These are phyloP conservation scores for Loxodonta africana DNA, from an alignment of 2,113 vertebrate species.

Conservation along the genomic window DNA sequence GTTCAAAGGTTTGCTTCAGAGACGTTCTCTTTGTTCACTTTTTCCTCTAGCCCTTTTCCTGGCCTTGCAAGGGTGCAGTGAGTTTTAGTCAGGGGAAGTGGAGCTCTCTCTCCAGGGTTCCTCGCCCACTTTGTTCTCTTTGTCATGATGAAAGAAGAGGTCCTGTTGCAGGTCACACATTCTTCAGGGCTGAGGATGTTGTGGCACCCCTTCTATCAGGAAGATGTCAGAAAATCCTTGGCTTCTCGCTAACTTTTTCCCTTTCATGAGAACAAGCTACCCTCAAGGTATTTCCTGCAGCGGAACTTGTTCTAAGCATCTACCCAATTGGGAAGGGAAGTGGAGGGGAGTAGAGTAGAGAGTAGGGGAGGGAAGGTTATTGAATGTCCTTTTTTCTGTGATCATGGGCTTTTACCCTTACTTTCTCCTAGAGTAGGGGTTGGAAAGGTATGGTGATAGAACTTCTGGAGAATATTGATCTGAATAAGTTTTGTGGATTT, in stretches of 20 bases:
- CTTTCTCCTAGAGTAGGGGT: not conserved
- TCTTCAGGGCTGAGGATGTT: not conserved
- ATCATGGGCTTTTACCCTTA: not conserved
- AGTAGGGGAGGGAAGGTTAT: not conserved
- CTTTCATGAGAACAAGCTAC: not conserved
- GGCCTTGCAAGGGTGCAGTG: not conserved
- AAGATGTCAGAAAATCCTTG: not conserved
- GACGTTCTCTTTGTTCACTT: not conserved
- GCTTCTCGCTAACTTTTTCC: not conserved
- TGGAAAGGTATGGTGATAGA: too few species aligned
- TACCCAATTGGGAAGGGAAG: not conserved
- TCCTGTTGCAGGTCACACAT: not conserved
- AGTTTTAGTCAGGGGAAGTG: not conserved
- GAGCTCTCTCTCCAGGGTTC: not conserved
- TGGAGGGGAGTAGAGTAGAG: not conserved
- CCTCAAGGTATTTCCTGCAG: not conserved
- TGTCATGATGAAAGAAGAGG: not conserved
- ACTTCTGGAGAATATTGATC: not conserved
- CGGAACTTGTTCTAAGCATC: not conserved
- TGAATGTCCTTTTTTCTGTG: not conserved
- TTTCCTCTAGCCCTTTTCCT: not conserved
- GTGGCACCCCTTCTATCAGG: not conserved
- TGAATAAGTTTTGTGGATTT: not conserved
- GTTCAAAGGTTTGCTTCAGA: not conserved
- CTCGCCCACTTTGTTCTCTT: not conserved